A percentile compares a stretch with the other conserved stretches of the same genome.
Evolutionary conservation across 2,797 vertebrate species (phyloP).

Genomic region (Lepus townsendii): DNA sequence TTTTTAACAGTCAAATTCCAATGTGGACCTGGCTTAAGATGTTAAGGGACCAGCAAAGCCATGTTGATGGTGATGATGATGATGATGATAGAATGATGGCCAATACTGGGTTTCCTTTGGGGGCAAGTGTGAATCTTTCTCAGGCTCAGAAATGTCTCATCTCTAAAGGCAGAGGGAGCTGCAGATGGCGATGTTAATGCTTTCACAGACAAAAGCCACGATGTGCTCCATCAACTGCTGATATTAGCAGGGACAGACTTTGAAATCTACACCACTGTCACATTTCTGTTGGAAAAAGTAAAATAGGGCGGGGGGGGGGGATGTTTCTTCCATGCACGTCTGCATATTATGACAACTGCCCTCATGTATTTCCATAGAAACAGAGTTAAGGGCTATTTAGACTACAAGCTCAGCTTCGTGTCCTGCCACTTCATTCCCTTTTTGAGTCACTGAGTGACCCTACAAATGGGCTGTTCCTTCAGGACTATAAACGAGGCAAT

Average conservation of each 20-base stretch:
- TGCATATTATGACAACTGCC: slow-evolving; percentile 74
- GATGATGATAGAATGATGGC: neutral
- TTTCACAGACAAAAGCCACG: slow-evolving; percentile 58
- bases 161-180: slow-evolving; percentile 1
- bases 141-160: neutral
- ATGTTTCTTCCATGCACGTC: slow-evolving; percentile 63
- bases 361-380: slow-evolving; percentile 75
- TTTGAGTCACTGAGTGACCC: slow-evolving; percentile 68
- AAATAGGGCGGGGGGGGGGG: neutral
- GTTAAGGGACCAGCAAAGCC: neutral
- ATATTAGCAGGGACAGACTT: slow-evolving; percentile 41
- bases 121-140: neutral
- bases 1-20: neutral
- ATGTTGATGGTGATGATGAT: neutral
- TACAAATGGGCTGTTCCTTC: slow-evolving; percentile 36
- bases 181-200: slow-evolving; percentile 23
- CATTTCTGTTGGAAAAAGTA: slow-evolving; percentile 63
- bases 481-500: slow-evolving; percentile 71
- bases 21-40: neutral
- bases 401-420: slow-evolving; percentile 24
- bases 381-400: slow-evolving; percentile 76
- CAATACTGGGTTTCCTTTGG: neutral
- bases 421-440: slow-evolving; percentile 58
- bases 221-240: neutral
- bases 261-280: slow-evolving; percentile 61